phyloP scores from a whole-genome alignment of 1,140 invertebrate genomes.

The Hylyphantes graminicola region DNA sequence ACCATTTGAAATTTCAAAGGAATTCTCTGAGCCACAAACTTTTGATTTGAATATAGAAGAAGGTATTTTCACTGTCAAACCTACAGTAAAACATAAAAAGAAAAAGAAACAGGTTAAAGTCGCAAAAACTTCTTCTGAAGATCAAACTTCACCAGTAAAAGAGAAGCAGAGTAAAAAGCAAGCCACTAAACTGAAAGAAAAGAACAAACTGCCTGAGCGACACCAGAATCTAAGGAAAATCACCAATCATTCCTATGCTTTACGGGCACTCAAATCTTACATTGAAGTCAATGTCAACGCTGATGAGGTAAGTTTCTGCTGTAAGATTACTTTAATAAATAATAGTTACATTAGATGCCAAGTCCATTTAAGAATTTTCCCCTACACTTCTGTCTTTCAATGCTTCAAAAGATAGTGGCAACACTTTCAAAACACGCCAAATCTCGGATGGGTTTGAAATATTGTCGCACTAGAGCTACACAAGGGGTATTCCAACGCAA shows the following conservation, averaged over 20 bases:
- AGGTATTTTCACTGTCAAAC: slow-evolving; percentile 2
- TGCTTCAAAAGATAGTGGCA: too few species aligned
- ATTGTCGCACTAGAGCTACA: too few species aligned
- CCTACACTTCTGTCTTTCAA: too few species aligned
- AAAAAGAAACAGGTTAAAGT: not conserved
- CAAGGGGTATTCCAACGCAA: too few species aligned
- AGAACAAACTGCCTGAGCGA: not conserved
- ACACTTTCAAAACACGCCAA: too few species aligned
- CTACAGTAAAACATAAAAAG: slow-evolving; percentile 1
- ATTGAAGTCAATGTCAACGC: slow-evolving; percentile 56
- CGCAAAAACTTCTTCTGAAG: not conserved
- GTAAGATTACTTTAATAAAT: too few species aligned
- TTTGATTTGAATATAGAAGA: not conserved
- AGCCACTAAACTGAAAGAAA: not conserved
- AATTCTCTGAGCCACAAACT: not conserved
- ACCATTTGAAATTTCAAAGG: not conserved
- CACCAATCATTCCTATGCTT: slow-evolving; percentile 12
- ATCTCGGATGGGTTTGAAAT: too few species aligned
- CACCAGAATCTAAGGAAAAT: not conserved
- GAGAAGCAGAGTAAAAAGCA: not conserved
- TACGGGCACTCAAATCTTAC: slow-evolving; percentile 59
- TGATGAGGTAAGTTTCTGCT: slow-evolving; percentile 20
- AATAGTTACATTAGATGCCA: too few species aligned
- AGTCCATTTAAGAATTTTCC: too few species aligned
- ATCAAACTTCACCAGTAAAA: not conserved